Evolutionary conservation across 2,797 vertebrate genomes (phyloP).

Genomic region (Rhinoraja longicauda): DNA sequence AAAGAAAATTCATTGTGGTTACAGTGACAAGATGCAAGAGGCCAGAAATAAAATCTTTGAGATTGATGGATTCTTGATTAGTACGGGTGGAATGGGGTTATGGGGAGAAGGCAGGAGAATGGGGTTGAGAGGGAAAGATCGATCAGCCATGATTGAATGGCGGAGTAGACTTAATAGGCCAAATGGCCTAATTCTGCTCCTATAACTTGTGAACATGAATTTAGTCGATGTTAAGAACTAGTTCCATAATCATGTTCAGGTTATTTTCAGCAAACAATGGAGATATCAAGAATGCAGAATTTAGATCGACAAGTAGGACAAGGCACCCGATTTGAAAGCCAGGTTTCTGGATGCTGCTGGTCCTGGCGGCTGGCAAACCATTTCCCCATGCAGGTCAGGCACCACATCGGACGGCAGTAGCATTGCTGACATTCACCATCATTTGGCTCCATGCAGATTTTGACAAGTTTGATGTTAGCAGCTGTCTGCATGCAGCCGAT

Average conservation of each 20-base stretch:
- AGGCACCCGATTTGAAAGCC: constrained; percentile 84
- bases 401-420: constrained; percentile 94
- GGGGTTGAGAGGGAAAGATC: too few relatives aligned
- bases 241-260: not conserved
- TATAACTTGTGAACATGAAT: not conserved
- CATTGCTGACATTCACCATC: constrained; percentile 78
- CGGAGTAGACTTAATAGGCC: too few relatives aligned
- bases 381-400: constrained; percentile 84
- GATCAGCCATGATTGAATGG: too few relatives aligned
- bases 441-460: constrained; percentile 62
- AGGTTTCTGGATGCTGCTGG: constrained; percentile 83
- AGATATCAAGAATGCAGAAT: constrained; percentile 89
- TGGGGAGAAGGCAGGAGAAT: too few relatives aligned
- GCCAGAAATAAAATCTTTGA: not conserved
- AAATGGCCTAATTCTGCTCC: too few relatives aligned
- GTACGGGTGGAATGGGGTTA: too few relatives aligned
- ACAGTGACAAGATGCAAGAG: not conserved
- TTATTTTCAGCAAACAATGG: constrained; percentile 62
- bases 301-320: constrained; percentile 85
- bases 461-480: constrained; percentile 76
- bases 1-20: not conserved
- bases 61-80: too few relatives aligned
- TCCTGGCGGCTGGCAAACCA: constrained; percentile 95
- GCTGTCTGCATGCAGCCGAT: constrained; percentile 86
- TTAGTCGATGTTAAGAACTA: not conserved